Evolutionary conservation across 2,797 vertebrate genomes (phyloP), one percentile per base, ranked within the genome.

Genomic region (Aplochiton taeniatus): DNA sequence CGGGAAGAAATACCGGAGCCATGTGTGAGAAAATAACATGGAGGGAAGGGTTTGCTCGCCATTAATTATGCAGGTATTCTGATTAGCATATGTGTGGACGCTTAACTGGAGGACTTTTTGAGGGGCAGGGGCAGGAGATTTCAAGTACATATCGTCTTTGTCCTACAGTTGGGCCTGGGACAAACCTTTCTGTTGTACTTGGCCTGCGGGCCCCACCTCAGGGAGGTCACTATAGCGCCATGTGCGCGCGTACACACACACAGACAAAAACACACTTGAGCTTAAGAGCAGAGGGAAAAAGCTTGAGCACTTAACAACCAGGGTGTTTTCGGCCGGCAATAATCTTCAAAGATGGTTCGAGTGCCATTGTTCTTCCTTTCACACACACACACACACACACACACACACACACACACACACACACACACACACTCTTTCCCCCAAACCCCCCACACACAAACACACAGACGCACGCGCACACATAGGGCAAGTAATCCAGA

Each of bases 291-390:
- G 63, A 64, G 50, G 65, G 65, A 75, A 66, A 83, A 70, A 73
- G 73, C 72, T 79, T 86, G 83, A 82, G 71, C 76, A 83, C 73
- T 14, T 57, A 43, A 58, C 42, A 13, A 31, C 54, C n/a, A 14
- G 59, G 58, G 80, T 53, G 74, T 80, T 84, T 83, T 81, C 74
- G 77, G 80, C 78, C 75, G 66, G 68, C 54, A 74, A 80, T 83
- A 76, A 83, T 88, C 86, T 87, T 87, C 81, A 85, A 88, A 90
- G 79, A 81, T 76, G 76, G 68, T 20, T 75, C 63, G 73, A 81
- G 65, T 72, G 53, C 76, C 79, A 75, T 75, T 73, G 64, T 64
- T 55, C 69, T 61, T 57, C 55, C 58, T 63, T 72, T 57, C 66
- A 55, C 19, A 14, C 45, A 31, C 20, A 42, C 58, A 48, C 44